Percentiles rank a stretch among this genome's conserved stretches.
These are phyloP conservation scores for Argopecten irradians DNA, from an alignment of 1,140 invertebrate genomes.

Conservation along the genomic window DNA sequence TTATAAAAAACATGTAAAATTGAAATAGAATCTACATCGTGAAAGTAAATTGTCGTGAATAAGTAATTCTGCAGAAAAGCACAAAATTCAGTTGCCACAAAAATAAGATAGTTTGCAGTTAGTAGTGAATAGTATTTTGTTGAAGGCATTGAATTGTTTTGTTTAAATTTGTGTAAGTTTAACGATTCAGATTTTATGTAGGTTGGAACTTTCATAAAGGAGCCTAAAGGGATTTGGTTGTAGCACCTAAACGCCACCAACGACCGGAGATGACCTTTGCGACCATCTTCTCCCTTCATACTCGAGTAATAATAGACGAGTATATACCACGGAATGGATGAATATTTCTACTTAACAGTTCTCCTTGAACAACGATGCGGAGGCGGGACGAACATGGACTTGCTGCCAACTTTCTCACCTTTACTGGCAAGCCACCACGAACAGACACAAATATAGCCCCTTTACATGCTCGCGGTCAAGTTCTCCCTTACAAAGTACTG, in stretches of 20 bases:
- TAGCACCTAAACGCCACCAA: constrained; percentile 26
- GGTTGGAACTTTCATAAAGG: not conserved
- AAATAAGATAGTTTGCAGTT: too few species aligned
- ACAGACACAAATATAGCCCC: constrained; percentile 45
- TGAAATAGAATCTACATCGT: too few species aligned
- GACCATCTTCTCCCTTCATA: constrained; percentile 28
- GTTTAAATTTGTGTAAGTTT: too few species aligned
- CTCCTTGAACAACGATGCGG: constrained; percentile 30
- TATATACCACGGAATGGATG: constrained; percentile 31
- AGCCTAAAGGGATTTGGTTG: constrained; percentile 31
- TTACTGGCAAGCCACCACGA: constrained; percentile 40
- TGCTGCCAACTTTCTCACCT: constrained; percentile 27
- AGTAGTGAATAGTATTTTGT: too few species aligned
- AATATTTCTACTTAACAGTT: constrained; percentile 32
- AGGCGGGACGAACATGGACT: too few species aligned
- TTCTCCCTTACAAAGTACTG: not conserved
- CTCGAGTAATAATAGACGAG: not conserved
- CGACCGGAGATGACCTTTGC: constrained; percentile 29
- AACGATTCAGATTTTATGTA: too few species aligned
- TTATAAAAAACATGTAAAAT: too few species aligned
- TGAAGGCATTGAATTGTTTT: too few species aligned
- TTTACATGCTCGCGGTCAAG: constrained; percentile 34
- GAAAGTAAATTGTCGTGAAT: too few species aligned
- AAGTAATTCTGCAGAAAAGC: too few species aligned
- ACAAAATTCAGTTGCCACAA: too few species aligned